phyloP scores from a whole-genome alignment of 1,140 invertebrate species.

The Luehdorfia chinensis region DNA sequence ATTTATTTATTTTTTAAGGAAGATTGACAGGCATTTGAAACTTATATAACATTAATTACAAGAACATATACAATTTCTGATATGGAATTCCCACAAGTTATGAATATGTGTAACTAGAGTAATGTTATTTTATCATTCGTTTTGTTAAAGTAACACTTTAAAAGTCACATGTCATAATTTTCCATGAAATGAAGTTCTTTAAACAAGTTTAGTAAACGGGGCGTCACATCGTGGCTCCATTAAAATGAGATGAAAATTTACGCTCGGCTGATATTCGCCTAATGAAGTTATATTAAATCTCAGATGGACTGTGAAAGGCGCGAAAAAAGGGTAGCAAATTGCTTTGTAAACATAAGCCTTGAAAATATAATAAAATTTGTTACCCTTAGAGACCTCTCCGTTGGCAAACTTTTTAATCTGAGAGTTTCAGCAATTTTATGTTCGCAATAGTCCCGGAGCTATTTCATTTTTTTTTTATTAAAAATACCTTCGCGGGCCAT shows the following conservation, averaged over 20 bases:
- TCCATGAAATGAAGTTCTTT: too few relatives aligned
- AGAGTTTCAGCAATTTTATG: slow-evolving; percentile 13
- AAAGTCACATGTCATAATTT: too few relatives aligned
- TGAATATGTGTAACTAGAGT: too few relatives aligned
- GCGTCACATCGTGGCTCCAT: too few relatives aligned
- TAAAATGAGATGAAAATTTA: slow-evolving; percentile 14
- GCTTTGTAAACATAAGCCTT: slow-evolving; percentile 27
- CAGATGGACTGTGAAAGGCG: slow-evolving; percentile 25
- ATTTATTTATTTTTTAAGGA: too few relatives aligned
- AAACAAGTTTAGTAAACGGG: too few relatives aligned
- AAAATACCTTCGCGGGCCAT: slow-evolving; percentile 12
- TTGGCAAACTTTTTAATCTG: slow-evolving; percentile 22
- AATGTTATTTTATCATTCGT: too few relatives aligned
- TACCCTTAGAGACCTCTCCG: slow-evolving; percentile 4
- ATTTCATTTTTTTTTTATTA: slow-evolving; percentile 17
- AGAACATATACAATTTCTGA: too few relatives aligned
- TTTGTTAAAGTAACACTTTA: too few relatives aligned
- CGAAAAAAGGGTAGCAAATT: slow-evolving; percentile 33
- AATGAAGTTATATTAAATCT: slow-evolving; percentile 35
- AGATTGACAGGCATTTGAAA: too few relatives aligned
- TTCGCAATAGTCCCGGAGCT: slow-evolving; percentile 14
- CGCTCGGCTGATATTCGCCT: slow-evolving; percentile 15
- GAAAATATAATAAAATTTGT: slow-evolving; percentile 22
- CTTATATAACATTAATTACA: too few relatives aligned
- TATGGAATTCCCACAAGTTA: too few relatives aligned